Conservation (phyloP, 2,113 vertebrate species). For the Coptodon bakossiorum region DNA sequence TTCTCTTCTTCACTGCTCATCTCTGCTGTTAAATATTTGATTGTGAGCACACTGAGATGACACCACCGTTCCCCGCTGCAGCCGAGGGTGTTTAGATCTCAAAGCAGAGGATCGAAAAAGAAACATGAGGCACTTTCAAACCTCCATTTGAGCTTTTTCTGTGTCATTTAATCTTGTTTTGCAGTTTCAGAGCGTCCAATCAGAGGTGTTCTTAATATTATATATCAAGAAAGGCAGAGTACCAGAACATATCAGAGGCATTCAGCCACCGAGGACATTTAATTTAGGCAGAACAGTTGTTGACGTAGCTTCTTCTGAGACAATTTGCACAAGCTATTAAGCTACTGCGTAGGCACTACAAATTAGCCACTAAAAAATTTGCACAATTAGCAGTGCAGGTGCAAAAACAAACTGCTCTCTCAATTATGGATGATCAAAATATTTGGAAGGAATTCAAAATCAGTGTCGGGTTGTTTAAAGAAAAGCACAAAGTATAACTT, state of each 20-base stretch:
- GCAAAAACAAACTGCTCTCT: not conserved
- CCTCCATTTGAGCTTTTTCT: not conserved
- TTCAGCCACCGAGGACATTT: not conserved
- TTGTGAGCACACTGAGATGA: conserved; percentile 13
- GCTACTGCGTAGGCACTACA: not conserved
- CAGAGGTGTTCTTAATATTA: not conserved
- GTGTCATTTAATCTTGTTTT: not conserved
- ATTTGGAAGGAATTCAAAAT: not conserved
- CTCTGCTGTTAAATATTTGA: conserved; percentile 41
- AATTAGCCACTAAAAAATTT: not conserved
- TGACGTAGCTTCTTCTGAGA: not conserved
- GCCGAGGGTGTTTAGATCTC: conserved; percentile 15
- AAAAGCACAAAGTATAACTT: not conserved
- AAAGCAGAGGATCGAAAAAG: not conserved
- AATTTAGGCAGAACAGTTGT: not conserved
- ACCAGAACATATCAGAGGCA: not conserved
- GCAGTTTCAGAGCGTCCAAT: not conserved
- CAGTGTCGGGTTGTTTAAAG: not conserved
- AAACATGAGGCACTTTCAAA: conserved; percentile 4
- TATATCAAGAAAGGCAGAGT: not conserved
- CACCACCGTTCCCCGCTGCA: not conserved
- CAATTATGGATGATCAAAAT: not conserved
- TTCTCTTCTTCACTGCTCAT: not conserved
- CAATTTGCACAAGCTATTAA: not conserved
- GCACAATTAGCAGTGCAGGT: not conserved